A percentile compares a stretch with the other conserved stretches of the same genome.
These are phyloP conservation scores for Corythornis vintsioides DNA, from an alignment of 2,113 vertebrate species.

Conservation along the genomic window DNA sequence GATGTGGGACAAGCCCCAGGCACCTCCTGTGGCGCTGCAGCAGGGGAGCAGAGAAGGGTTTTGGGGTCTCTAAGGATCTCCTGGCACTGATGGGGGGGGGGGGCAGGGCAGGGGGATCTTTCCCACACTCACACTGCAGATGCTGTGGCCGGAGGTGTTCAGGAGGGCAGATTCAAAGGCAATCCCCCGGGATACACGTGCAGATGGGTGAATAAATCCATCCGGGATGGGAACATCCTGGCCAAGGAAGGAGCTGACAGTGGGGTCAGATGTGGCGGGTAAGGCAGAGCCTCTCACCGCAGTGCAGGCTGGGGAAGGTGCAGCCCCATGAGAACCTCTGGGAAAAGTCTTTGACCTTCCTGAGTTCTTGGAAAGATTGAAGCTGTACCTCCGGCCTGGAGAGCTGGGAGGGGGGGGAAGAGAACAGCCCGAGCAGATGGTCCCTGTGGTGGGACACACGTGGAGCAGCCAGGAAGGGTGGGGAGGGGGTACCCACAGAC, in stretches of 20 bases:
- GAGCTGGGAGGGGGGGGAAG: neutral
- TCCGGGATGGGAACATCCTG: neutral
- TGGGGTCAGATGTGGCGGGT: fast-evolving
- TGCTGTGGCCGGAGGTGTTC: neutral
- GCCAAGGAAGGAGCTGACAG: neutral
- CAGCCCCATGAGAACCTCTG: neutral
- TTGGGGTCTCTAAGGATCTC: neutral
- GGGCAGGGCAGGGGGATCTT: fast-evolving
- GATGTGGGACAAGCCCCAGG: neutral
- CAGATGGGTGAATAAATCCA: neutral
- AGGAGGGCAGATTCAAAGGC: neutral
- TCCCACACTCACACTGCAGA: neutral
- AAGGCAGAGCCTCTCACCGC: neutral
- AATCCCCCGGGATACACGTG: fast-evolving
- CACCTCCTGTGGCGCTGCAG: fast-evolving
- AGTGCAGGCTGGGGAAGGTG: neutral
- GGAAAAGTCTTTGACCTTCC: conserved; percentile 36
- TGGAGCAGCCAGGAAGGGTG: neutral
- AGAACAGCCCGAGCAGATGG: neutral
- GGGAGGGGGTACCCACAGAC: neutral
- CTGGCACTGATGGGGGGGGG: fast-evolving
- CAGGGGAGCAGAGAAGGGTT: fast-evolving
- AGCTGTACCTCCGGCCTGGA: neutral
- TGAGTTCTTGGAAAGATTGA: neutral
- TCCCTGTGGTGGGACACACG: fast-evolving